These are phyloP conservation scores for Ochropacha duplaris DNA, from an alignment of 2,888 invertebrate genomes.

Conservation along the genomic window DNA sequence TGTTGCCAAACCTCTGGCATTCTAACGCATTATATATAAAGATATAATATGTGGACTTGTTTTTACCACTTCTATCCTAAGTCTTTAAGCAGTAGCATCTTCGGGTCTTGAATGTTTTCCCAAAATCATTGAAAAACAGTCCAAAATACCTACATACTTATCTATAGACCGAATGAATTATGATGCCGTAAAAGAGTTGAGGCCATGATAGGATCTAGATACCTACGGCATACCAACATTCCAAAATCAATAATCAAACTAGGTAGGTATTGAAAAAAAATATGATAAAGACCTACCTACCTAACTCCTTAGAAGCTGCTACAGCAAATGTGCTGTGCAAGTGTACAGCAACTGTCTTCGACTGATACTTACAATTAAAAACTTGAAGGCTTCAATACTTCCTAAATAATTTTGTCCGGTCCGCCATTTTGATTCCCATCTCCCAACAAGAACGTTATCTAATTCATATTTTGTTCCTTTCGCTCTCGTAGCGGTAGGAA, in stretches of 20 bases:
- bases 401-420: constrained; percentile 1
- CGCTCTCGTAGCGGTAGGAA: not conserved
- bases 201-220: not conserved
- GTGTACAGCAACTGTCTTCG: too few relatives aligned
- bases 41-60: constrained; percentile 12
- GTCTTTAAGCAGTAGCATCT: not conserved
- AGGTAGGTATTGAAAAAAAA: too few relatives aligned
- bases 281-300: too few relatives aligned
- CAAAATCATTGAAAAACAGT: not conserved
- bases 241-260: too few relatives aligned
- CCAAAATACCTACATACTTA: too few relatives aligned
- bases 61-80: constrained; percentile 10
- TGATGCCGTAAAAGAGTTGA: not conserved
- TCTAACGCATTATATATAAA: constrained; percentile 9
- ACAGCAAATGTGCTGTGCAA: too few relatives aligned
- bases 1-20: constrained; percentile 38
- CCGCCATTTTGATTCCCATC: constrained; percentile 22
- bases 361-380: too few relatives aligned
- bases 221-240: too few relatives aligned
- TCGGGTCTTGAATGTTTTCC: not conserved
- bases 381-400: not conserved
- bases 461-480: not conserved
- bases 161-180: not conserved
- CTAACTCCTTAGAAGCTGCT: too few relatives aligned
- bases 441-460: not conserved